Evolutionary conservation across 2,113 vertebrate species (phyloP).

Genomic region (Brachyistius frenatus): DNA sequence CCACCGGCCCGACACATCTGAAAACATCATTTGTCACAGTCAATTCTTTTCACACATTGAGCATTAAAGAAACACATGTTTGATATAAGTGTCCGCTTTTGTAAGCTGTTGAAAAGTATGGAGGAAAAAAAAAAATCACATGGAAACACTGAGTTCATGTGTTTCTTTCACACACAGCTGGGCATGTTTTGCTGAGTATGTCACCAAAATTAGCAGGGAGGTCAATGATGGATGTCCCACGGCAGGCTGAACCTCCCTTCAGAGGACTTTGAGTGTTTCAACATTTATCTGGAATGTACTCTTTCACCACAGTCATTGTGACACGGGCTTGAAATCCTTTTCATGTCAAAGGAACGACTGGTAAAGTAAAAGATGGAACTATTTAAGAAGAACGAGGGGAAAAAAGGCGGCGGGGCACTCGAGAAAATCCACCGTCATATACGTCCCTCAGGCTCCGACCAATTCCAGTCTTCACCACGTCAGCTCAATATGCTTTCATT

Average conservation of each 20-base stretch:
- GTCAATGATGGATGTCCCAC: slow-evolving; percentile 75
- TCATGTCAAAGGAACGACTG: slow-evolving; percentile 51
- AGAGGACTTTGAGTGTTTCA: slow-evolving; percentile 49
- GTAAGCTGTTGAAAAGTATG: slow-evolving; percentile 55
- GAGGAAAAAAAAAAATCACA: slow-evolving; percentile 38
- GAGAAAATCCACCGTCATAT: slow-evolving; percentile 43
- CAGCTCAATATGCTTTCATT: slow-evolving; percentile 64
- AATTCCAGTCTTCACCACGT: slow-evolving; percentile 35
- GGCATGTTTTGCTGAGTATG: slow-evolving; percentile 73
- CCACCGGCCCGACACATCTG: slow-evolving; percentile 57
- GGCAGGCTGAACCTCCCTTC: slow-evolving; percentile 43
- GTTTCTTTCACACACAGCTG: slow-evolving; percentile 74
- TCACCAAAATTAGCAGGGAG: slow-evolving; percentile 74
- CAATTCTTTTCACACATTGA: slow-evolving; percentile 54
- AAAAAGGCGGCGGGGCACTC: slow-evolving; percentile 32
- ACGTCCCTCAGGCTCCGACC: slow-evolving; percentile 32
- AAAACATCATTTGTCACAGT: slow-evolving; percentile 59
- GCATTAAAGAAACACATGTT: slow-evolving; percentile 55
- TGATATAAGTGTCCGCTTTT: slow-evolving; percentile 57
- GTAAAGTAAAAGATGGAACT: slow-evolving; percentile 14
- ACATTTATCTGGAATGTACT: slow-evolving; percentile 55
- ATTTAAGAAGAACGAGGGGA: slow-evolving; percentile 11
- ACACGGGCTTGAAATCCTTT: slow-evolving; percentile 39
- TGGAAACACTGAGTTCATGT: slow-evolving; percentile 75
- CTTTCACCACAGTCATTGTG: slow-evolving; percentile 60